Conservation (phyloP, 2,888 invertebrate genomes). For the Drosophila nr. medialis region DNA sequence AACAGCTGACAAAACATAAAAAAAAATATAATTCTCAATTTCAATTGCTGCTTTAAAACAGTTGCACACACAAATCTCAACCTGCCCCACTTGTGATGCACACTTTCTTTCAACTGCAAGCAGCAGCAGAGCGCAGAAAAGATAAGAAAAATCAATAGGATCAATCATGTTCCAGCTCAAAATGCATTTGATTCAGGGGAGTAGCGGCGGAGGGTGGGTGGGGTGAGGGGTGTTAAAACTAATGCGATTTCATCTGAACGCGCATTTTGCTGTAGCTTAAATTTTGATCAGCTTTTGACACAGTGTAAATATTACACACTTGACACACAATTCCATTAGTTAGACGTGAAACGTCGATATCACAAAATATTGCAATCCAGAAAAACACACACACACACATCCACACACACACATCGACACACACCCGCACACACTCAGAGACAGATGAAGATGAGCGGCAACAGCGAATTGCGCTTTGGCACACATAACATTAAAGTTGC, state of each 20-base stretch:
- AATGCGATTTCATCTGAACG: conserved; percentile 57
- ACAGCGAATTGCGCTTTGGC: conserved; percentile 55
- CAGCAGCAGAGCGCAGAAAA: conserved; percentile 6
- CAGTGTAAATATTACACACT: conserved; percentile 80
- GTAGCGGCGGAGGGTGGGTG: no score
- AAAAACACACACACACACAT: background rate
- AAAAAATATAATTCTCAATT: conserved; percentile 15
- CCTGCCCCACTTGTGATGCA: conserved; percentile 5
- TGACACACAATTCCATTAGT: conserved; percentile 81
- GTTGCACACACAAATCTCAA: conserved; percentile 37
- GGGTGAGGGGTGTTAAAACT: background rate
- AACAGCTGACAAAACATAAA: background rate
- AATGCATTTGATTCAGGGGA: background rate
- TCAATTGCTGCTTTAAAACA: conserved; percentile 27
- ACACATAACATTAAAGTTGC: conserved; percentile 79
- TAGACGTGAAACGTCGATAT: conserved; percentile 71
- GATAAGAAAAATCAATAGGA: conserved; percentile 73
- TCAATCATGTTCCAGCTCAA: conserved; percentile 62
- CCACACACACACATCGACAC: background rate
- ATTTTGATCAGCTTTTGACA: conserved; percentile 81
- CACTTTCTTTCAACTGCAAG: conserved; percentile 23
- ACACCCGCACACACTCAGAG: background rate
- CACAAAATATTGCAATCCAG: conserved; percentile 64
- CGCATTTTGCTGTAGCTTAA: conserved; percentile 72
- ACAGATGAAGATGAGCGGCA: conserved; percentile 29